Evolutionary conservation across 1,140 invertebrate species (phyloP).

Genomic region (Eupeodes corollae): DNA sequence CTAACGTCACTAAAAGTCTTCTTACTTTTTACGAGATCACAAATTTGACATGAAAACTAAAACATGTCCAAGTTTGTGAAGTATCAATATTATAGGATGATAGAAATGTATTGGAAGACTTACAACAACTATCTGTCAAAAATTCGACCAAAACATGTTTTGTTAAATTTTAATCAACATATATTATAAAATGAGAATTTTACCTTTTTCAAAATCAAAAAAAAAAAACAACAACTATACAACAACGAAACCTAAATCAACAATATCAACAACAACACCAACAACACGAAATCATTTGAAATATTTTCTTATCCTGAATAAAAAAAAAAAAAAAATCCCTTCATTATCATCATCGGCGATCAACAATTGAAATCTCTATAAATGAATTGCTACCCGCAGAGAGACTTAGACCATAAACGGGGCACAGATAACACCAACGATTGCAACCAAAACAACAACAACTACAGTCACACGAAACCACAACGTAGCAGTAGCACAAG

Average conservation of each 20-base stretch:
- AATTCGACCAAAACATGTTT: too few species aligned
- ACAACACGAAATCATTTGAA: conserved; percentile 5
- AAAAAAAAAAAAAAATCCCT: too few species aligned
- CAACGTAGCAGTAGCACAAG: background rate
- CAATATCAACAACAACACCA: conserved; percentile 3
- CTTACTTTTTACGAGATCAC: too few species aligned
- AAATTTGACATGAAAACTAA: too few species aligned
- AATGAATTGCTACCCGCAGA: conserved; percentile 13
- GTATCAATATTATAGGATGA: too few species aligned
- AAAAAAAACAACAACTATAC: too few species aligned
- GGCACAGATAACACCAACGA: conserved; percentile 7
- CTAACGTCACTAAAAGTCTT: too few species aligned
- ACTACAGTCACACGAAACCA: conserved; percentile 10
- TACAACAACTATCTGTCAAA: too few species aligned
- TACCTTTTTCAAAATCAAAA: background rate
- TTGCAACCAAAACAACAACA: conserved; percentile 1
- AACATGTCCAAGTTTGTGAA: too few species aligned
- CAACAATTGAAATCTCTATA: conserved; percentile 11
- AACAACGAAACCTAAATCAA: conserved; percentile 7
- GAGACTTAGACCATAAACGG: conserved; percentile 13
- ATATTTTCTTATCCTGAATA: background rate
- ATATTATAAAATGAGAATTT: background rate
- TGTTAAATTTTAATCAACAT: too few species aligned
- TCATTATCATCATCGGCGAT: background rate
- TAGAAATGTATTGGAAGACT: too few species aligned